Evolutionary conservation across 2,888 invertebrate species (phyloP), one percentile per base, ranked within the genome.

Genomic region (Thelaira solivaga): DNA sequence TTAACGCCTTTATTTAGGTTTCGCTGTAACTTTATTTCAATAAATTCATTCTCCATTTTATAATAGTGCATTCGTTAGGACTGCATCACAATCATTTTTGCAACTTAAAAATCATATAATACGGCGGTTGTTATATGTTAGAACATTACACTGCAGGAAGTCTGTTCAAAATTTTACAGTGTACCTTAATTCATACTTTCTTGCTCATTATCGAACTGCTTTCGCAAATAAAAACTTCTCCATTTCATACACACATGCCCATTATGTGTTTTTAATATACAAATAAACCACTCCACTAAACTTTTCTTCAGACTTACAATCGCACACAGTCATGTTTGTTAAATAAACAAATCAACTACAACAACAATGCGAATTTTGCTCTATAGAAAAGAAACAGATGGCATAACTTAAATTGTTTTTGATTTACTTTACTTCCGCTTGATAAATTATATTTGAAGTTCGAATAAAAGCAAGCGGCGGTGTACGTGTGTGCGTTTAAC

Each of bases 391-490:
- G 20, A 20, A 62, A 41, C 74, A 71, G 64, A 51, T 78, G 78
- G 64, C 59, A 65, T 65, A 77, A 77, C 77, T 77, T 77, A 78
- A 78, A 78, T 78, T 78, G 78, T 74, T 78, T 78, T 74, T 78
- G 78, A 78, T 78, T 74, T 74, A 78, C 78, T 78, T 51, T 69
- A 69, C 64, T 78, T 69, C 64, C 69, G 74, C 65, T 71, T 74
- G 78, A 78, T 78, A 78, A 78, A 78, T 78, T 78, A 78, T 69
- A 74, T 78, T 78, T 69, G 65, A 74, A 65, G 74, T 78, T 74
- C 61, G 45, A 22, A 29, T 24, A 36, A 4, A 47, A 45, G 29
- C 22, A 10, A 64, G 22, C 7, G 7, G 6, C 6, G 24, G 29
- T 7, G 2, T 31, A 41, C 41, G 29, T 29, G 51, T 20, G 39